Base-by-base conservation (phyloP, 1,140 invertebrate species). In the Drosophila dunni region DNA sequence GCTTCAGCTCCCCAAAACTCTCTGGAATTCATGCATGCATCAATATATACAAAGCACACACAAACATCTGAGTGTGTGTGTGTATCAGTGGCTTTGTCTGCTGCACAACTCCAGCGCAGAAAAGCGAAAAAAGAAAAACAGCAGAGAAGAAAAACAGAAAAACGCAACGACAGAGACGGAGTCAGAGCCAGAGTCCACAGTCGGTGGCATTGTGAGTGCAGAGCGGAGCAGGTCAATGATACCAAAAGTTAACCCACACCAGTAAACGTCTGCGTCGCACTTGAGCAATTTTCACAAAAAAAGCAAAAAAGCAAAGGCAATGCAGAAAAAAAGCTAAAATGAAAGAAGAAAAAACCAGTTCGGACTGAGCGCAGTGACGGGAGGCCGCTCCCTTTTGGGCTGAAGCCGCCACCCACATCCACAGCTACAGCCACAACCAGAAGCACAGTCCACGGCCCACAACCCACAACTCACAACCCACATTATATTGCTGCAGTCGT, bases 171-270 rank as follows among this genome's bases (percentile, higher is more conserved):
- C 24, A 42, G 33, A 29, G n/a, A 38, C 20, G 51, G 54, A 11
- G 33, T 24, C 38, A 45, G 56, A 11, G 33, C 34, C 38, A 45
- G 56, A 42, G 40, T 42, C 38, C 48, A 40, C 13, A 34, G 60
- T 36, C 50, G 20, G 57, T 42, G 66, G 66, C 57, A 61, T 61
- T 69, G 58, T 36, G 42, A 72, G 63, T 34, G 61, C 68, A 65
- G 61, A 72, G 69, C 68, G 74, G 77, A 79, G 68, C 84, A 89
- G 84, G 84, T 89, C 84, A 89, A 89, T 89, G 84, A 89, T 89
- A 89, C 84, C 85, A 89, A 89, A 89, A 84, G 84, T 89, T 89
- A 83, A 89, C 85, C 74, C 84, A 86, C 63, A 72, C 78, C 78
- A 80, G 36, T 56, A 48, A 53, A 38, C 57, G 80, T 89, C 84